Evolutionary conservation across 2,888 invertebrate genomes (phyloP).

Genomic region (Drosophila algonquin): DNA sequence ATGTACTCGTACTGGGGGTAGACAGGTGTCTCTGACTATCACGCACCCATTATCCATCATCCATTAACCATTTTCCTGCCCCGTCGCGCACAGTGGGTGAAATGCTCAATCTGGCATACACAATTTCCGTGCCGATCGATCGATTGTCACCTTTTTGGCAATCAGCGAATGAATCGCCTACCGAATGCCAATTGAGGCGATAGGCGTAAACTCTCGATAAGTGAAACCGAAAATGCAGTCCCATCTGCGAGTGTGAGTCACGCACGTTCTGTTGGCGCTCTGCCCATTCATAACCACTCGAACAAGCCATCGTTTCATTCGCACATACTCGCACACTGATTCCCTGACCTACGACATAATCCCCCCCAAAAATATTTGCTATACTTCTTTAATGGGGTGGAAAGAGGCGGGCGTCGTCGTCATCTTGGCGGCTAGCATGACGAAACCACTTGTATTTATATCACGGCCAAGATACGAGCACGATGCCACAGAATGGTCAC

Average conservation of each 20-base stretch:
- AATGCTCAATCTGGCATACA: too few species aligned
- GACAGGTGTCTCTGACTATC: not conserved
- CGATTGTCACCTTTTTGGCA: not conserved
- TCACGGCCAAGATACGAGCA: conserved; percentile 31
- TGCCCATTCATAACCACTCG: conserved; percentile 33
- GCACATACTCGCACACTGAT: conserved; percentile 10
- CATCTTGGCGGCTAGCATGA: conserved; percentile 28
- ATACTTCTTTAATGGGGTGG: too few species aligned
- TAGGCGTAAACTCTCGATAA: not conserved
- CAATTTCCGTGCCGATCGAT: not conserved
- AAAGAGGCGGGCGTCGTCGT: conserved; percentile 10
- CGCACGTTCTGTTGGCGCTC: conserved; percentile 14
- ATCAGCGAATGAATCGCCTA: not conserved
- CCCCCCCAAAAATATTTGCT: conserved; percentile 22
- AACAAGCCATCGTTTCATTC: conserved; percentile 11
- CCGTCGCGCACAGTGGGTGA: not conserved
- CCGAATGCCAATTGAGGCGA: not conserved
- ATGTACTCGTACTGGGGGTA: not conserved
- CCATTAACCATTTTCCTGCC: too few species aligned
- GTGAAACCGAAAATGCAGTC: not conserved
- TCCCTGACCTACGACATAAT: conserved; percentile 44
- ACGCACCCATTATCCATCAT: too few species aligned
- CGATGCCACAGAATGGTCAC: not conserved
- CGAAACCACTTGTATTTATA: conserved; percentile 42
- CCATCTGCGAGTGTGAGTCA: conserved; percentile 16